Percentiles rank a stretch among this genome's conserved stretches.
Conservation (phyloP, 1,140 invertebrate genomes). For the Rhopalosiphum maidis region DNA sequence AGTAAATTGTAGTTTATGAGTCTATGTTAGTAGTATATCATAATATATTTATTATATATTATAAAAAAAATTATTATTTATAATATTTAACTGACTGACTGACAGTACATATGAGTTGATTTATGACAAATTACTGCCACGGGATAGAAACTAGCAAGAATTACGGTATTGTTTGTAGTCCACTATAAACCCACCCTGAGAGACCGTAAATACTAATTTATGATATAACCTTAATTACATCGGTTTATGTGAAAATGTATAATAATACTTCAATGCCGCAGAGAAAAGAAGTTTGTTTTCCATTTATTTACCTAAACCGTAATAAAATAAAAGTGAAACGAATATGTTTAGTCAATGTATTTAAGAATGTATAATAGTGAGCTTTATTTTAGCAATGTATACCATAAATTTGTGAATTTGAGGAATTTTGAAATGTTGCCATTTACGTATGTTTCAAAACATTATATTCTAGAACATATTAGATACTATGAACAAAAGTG, state of each 20-base stretch:
- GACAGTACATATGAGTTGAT: neutral
- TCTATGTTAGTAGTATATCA: neutral
- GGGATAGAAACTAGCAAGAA: neutral
- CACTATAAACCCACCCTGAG: conserved; percentile 22
- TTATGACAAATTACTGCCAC: neutral
- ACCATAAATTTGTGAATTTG: neutral
- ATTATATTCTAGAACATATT: neutral
- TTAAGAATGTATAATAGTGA: neutral
- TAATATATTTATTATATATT: neutral
- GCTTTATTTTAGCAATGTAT: neutral
- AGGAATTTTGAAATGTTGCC: neutral
- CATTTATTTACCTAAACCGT: neutral
- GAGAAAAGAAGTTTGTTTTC: conserved; percentile 19
- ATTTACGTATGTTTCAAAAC: neutral
- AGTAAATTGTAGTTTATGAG: neutral
- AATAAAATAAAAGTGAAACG: neutral
- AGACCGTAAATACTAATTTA: conserved; percentile 54
- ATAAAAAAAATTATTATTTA: neutral
- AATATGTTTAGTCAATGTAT: neutral
- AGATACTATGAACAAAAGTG: neutral
- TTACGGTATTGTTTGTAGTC: neutral
- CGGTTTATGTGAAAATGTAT: neutral
- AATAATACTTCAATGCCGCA: neutral
- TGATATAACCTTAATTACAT: conserved; percentile 34
- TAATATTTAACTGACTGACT: neutral